Percentiles rank a stretch among this genome's conserved stretches.
Evolutionary conservation across 1,140 invertebrate species (phyloP).

Genomic region (Macrosteles quadrilineatus): DNA sequence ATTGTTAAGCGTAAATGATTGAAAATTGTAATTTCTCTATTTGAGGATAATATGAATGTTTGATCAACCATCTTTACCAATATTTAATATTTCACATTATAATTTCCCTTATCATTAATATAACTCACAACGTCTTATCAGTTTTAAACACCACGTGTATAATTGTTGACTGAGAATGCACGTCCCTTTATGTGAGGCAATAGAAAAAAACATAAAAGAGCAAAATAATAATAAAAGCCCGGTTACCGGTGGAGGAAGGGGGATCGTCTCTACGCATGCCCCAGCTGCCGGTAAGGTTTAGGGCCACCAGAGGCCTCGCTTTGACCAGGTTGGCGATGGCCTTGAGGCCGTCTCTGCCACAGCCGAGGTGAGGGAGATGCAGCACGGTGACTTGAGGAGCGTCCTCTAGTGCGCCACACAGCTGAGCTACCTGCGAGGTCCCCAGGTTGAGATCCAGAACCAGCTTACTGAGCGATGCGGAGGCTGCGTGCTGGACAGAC

Average conservation of each 20-base stretch:
- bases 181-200: too few relatives aligned
- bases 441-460: slow-evolving; percentile 58
- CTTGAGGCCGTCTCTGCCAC: slow-evolving; percentile 55
- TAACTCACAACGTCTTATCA: too few relatives aligned
- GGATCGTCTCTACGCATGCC: slow-evolving; percentile 54
- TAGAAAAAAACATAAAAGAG: too few relatives aligned
- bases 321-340: slow-evolving; percentile 53
- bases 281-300: slow-evolving; percentile 57
- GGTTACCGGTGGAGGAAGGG: slow-evolving; percentile 46
- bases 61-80: too few relatives aligned
- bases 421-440: slow-evolving; percentile 54
- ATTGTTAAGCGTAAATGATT: too few relatives aligned
- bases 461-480: slow-evolving; percentile 48
- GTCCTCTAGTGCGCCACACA: slow-evolving; percentile 53
- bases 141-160: too few relatives aligned
- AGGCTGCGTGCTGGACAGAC: slow-evolving; percentile 49
- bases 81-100: too few relatives aligned
- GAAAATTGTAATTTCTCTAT: too few relatives aligned
- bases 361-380: slow-evolving; percentile 59
- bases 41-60: too few relatives aligned
- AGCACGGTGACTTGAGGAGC: slow-evolving; percentile 55
- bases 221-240: too few relatives aligned
- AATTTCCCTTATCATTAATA: too few relatives aligned
- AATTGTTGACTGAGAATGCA: too few relatives aligned
- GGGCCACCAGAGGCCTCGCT: slow-evolving; percentile 53